These are phyloP conservation scores for Hippocampus guttulatus DNA, from an alignment of 2,113 vertebrate species.

Conservation along the genomic window DNA sequence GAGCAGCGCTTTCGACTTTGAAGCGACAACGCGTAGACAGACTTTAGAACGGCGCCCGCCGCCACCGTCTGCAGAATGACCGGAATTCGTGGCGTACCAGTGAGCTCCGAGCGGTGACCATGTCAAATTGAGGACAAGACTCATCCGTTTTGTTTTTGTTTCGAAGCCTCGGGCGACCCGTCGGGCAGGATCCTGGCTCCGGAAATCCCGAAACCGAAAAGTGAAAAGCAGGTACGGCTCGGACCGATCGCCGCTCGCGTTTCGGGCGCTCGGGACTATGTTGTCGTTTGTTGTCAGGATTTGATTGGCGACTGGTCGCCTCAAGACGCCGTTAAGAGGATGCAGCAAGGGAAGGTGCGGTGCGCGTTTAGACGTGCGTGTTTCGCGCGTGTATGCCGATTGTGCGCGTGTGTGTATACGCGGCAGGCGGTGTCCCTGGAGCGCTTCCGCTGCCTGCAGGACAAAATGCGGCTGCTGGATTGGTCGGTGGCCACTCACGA, in stretches of 20 bases:
- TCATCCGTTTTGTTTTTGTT: background rate
- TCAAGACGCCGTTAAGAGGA: slow-evolving; percentile 80
- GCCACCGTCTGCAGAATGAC: no score
- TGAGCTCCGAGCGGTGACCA: no score
- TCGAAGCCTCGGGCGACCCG: slow-evolving; percentile 73
- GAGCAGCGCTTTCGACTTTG: no score
- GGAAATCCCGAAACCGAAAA: slow-evolving; percentile 83
- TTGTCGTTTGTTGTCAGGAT: slow-evolving; percentile 72
- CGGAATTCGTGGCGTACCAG: no score
- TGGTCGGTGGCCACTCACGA: slow-evolving; percentile 81
- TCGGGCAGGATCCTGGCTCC: slow-evolving; percentile 80
- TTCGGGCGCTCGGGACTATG: background rate
- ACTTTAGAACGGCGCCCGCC: no score
- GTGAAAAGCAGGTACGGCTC: slow-evolving; percentile 82
- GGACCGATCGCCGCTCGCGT: no score
- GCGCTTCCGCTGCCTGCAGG: slow-evolving; percentile 87
- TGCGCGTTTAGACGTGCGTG: background rate
- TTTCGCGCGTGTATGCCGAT: background rate
- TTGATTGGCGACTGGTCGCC: slow-evolving; percentile 83
- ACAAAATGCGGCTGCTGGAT: slow-evolving; percentile 88
- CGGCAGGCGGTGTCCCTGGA: slow-evolving; percentile 73
- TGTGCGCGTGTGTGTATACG: background rate
- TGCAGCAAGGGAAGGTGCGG: slow-evolving; percentile 88
- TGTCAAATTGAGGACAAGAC: no score
- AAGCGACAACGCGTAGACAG: no score